phyloP scores from a whole-genome alignment of 2,797 vertebrate species.

The Anguilla pacifica region DNA sequence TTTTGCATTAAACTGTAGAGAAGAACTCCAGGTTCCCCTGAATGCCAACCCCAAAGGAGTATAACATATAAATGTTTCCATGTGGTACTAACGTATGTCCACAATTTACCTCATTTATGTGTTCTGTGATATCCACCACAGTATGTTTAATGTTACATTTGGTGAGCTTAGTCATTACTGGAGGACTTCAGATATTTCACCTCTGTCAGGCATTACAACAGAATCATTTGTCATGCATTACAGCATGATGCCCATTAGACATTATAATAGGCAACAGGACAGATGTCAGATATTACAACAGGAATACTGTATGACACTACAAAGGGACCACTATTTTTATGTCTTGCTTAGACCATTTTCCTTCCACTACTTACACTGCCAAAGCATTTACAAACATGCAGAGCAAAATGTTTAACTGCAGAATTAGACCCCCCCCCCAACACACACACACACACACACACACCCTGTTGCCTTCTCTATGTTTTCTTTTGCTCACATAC shows the following conservation, averaged over 20 bases:
- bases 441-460: constrained; percentile 1
- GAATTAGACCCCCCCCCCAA: background rate
- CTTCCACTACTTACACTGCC: background rate
- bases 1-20: background rate
- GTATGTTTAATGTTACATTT: background rate
- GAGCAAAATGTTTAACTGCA: background rate
- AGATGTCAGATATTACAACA: background rate
- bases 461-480: background rate
- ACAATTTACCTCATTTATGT: background rate
- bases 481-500: background rate
- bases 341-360: background rate
- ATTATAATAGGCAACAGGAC: background rate
- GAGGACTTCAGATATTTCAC: background rate
- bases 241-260: background rate
- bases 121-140: background rate
- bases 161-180: background rate
- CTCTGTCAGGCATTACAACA: background rate
- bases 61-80: background rate
- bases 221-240: background rate
- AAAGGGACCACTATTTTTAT: background rate
- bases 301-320: background rate
- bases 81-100: background rate
- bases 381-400: background rate
- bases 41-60: background rate
- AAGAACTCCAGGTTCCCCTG: background rate